These are phyloP conservation scores for Nasonia longicornis DNA, from an alignment of 1,140 invertebrate species.

Conservation along the genomic window DNA sequence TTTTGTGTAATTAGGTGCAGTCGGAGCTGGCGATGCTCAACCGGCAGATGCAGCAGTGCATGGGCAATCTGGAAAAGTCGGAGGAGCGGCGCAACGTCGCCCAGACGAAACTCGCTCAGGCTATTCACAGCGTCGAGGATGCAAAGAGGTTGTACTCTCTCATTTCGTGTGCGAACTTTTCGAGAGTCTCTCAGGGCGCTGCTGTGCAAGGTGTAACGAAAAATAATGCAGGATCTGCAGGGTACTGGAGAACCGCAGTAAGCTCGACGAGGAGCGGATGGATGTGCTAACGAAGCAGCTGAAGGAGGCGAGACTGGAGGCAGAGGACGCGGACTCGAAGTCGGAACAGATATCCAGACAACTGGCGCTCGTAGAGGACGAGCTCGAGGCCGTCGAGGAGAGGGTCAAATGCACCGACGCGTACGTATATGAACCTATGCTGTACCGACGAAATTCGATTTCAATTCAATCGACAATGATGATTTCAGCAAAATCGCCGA, in stretches of 20 bases:
- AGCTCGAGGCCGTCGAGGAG: constrained; percentile 87
- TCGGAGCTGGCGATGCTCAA: constrained; percentile 81
- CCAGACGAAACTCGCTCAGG: constrained; percentile 80
- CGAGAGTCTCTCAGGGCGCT: not conserved
- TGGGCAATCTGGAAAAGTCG: constrained; percentile 83
- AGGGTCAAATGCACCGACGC: constrained; percentile 87
- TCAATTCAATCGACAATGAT: constrained; percentile 8
- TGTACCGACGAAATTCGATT: not conserved
- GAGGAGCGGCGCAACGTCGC: constrained; percentile 80
- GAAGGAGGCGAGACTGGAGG: constrained; percentile 80
- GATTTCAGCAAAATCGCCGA: constrained; percentile 94
- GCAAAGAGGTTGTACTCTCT: constrained; percentile 75
- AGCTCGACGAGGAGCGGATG: constrained; percentile 83
- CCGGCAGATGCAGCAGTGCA: constrained; percentile 82
- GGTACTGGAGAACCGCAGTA: constrained; percentile 80
- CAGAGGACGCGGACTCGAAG: constrained; percentile 84
- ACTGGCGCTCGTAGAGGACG: constrained; percentile 89
- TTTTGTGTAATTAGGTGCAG: constrained; percentile 73
- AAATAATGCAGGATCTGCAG: constrained; percentile 77
- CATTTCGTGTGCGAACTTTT: constrained; percentile 11
- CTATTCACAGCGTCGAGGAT: constrained; percentile 84
- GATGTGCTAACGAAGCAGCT: constrained; percentile 78
- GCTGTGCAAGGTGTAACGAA: not conserved
- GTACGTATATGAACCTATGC: constrained; percentile 67
- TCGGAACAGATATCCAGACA: constrained; percentile 89